A percentile compares a stretch with the other conserved stretches of the same genome.
phyloP scores from a whole-genome alignment of 1,140 invertebrate species.

The Antheraea pernyi region DNA sequence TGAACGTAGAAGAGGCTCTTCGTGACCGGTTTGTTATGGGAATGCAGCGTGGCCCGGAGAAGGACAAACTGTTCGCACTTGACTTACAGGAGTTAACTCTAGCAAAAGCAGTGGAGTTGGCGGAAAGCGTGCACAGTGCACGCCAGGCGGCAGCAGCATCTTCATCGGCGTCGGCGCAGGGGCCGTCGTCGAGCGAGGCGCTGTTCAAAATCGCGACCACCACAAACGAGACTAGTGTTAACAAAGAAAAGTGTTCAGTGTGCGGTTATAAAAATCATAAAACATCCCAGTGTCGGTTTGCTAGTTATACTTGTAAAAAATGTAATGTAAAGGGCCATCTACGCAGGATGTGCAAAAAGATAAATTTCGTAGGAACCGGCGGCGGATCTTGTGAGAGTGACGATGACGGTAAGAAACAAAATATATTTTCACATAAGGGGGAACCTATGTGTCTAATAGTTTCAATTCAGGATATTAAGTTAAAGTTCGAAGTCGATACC shows the following conservation, averaged over 20 bases:
- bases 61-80: conserved; percentile 31
- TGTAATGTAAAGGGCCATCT: conserved; percentile 29
- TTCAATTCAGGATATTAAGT: neutral
- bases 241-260: conserved; percentile 23
- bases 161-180: neutral
- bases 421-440: conserved; percentile 19
- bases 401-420: conserved; percentile 30
- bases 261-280: conserved; percentile 28
- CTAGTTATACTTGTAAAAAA: conserved; percentile 34
- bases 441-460: conserved; percentile 21
- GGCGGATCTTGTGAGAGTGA: conserved; percentile 15
- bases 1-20: conserved; percentile 25
- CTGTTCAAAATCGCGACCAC: conserved; percentile 7
- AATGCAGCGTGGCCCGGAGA: conserved; percentile 18
- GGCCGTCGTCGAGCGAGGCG: neutral
- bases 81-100: conserved; percentile 22
- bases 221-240: neutral
- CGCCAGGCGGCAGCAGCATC: conserved; percentile 15
- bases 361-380: conserved; percentile 15
- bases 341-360: conserved; percentile 23
- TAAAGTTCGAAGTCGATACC: conserved; percentile 31
- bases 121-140: conserved; percentile 31
- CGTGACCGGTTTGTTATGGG: conserved; percentile 18
- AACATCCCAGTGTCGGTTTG: conserved; percentile 39
- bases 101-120: conserved; percentile 31